Conservation (phyloP, 1,140 invertebrate species). For the Saccostrea glomerata region DNA sequence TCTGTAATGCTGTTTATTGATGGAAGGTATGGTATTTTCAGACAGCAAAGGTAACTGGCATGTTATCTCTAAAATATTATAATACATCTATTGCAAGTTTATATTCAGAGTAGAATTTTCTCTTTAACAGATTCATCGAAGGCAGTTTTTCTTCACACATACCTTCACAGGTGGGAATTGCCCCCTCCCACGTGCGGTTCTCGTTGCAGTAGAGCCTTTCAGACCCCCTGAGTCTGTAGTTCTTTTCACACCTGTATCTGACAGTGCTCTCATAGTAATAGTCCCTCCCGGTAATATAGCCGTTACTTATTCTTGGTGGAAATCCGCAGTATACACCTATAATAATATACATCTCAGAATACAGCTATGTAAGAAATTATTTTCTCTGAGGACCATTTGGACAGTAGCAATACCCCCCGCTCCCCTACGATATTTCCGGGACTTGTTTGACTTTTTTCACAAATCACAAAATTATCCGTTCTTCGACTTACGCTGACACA, state of each 20-base stretch:
- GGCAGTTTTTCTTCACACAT: background rate
- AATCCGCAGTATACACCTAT: conserved; percentile 93
- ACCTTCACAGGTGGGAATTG: conserved; percentile 71
- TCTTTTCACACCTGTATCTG: conserved; percentile 75
- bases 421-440: too few relatives aligned
- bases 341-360: conserved; percentile 41
- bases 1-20: conserved; percentile 49
- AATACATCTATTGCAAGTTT: too few relatives aligned
- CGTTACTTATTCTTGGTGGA: conserved; percentile 88
- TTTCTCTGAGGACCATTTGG: background rate
- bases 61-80: conserved; percentile 65
- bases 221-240: conserved; percentile 89
- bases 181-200: conserved; percentile 77
- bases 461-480: too few relatives aligned
- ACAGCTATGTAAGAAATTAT: too few relatives aligned
- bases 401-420: too few relatives aligned
- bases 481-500: conserved; percentile 80
- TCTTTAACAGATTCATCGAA: background rate
- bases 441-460: too few relatives aligned
- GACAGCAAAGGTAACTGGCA: conserved; percentile 69
- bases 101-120: too few relatives aligned
- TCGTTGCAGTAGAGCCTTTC: conserved; percentile 83
- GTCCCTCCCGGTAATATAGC: conserved; percentile 86
- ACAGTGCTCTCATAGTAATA: conserved; percentile 81
- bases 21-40: conserved; percentile 62